Conservation (phyloP, 1,140 invertebrate species). For the Galleria mellonella region DNA sequence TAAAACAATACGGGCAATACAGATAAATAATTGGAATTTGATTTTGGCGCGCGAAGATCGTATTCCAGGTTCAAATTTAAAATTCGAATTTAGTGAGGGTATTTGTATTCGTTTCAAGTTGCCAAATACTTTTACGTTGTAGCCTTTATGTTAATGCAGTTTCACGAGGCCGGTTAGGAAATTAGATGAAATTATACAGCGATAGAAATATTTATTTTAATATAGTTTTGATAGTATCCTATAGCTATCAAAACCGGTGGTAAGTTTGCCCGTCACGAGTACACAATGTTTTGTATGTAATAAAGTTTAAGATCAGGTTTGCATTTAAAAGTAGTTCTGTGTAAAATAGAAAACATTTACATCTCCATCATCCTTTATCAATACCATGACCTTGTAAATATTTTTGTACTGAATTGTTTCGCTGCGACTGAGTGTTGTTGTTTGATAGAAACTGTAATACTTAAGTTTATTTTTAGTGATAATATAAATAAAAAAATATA, state of each 20-base stretch:
- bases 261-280: constrained; percentile 11
- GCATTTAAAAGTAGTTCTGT: constrained; percentile 51
- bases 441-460: constrained; percentile 71
- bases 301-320: constrained; percentile 24
- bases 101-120: constrained; percentile 66
- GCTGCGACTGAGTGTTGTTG: constrained; percentile 69
- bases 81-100: constrained; percentile 45
- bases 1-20: constrained; percentile 11
- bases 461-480: constrained; percentile 74
- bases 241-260: constrained; percentile 15
- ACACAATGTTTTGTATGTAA: constrained; percentile 10
- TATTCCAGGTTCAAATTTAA: constrained; percentile 49
- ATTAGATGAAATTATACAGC: constrained; percentile 50
- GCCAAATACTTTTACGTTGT: constrained; percentile 65
- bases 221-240: constrained; percentile 40
- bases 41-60: constrained; percentile 40
- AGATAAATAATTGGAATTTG: constrained; percentile 20
- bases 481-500: constrained; percentile 67
- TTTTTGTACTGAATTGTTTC: constrained; percentile 62
- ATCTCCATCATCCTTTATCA: constrained; percentile 18
- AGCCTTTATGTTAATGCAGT: constrained; percentile 44
- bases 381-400: constrained; percentile 63
- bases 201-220: constrained; percentile 62
- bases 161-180: constrained; percentile 51
- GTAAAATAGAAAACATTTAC: constrained; percentile 7